These are phyloP conservation scores for Stigmatopora argus DNA, from an alignment of 2,113 vertebrate species.

Conservation along the genomic window DNA sequence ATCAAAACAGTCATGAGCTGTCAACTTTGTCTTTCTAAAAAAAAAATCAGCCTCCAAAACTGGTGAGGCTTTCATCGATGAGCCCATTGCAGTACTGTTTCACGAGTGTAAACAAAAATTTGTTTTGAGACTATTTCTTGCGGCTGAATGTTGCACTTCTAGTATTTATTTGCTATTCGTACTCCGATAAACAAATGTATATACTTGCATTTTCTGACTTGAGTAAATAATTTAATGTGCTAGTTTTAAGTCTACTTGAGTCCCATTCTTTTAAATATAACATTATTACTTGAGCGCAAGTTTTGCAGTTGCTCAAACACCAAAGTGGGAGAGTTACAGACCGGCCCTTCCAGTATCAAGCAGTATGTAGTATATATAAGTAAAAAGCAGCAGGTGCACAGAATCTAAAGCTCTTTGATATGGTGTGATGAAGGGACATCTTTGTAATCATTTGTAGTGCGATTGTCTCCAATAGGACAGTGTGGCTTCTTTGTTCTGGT, in stretches of 20 bases:
- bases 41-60: neutral
- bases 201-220: no score
- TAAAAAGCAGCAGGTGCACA: neutral
- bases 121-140: neutral
- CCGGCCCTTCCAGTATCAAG: neutral
- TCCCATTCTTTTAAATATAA: no score
- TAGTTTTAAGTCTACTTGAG: neutral
- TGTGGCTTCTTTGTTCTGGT: constrained; percentile 48
- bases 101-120: neutral
- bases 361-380: neutral
- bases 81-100: neutral
- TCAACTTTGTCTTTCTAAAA: neutral
- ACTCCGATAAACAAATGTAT: no score
- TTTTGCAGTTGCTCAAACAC: neutral
- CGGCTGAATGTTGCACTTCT: no score
- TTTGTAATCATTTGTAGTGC: constrained; percentile 18
- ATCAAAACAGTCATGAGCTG: neutral
- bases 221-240: no score
- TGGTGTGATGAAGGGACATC: constrained; percentile 12
- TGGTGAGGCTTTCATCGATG: neutral
- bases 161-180: no score
- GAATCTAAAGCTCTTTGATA: constrained; percentile 4
- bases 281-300: no score
- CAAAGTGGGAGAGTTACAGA: constrained; percentile 3
- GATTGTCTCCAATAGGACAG: constrained; percentile 40